phyloP scores from a whole-genome alignment of 2,888 invertebrate genomes.

The Zelleria hepariella region DNA sequence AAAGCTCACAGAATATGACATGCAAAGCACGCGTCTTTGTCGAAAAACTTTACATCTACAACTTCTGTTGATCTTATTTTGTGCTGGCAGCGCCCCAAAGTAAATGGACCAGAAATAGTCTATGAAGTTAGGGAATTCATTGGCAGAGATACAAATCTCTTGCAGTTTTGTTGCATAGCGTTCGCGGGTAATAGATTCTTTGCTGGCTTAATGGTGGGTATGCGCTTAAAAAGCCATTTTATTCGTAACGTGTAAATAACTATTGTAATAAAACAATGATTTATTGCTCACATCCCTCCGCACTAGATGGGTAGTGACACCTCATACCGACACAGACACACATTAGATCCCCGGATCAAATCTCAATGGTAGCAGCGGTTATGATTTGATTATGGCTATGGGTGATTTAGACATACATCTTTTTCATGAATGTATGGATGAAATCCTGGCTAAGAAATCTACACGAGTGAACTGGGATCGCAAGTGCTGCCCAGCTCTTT shows the following conservation, averaged over 20 bases:
- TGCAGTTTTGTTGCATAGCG: background rate
- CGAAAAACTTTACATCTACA: background rate
- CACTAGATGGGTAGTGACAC: too few species aligned
- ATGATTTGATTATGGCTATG: too few species aligned
- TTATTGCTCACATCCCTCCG: too few species aligned
- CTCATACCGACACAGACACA: too few species aligned
- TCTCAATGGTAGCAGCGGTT: too few species aligned
- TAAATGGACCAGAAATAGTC: slow-evolving; percentile 5
- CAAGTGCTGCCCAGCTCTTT: too few species aligned
- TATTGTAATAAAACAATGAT: background rate
- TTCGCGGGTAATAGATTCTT: background rate
- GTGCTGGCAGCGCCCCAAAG: slow-evolving; percentile 3
- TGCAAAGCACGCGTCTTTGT: too few species aligned
- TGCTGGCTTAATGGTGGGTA: background rate
- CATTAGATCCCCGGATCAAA: too few species aligned
- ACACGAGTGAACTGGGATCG: too few species aligned
- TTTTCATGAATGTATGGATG: too few species aligned
- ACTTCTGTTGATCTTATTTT: background rate
- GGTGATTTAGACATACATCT: too few species aligned
- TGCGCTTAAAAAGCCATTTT: background rate
- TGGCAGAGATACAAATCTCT: slow-evolving; percentile 4
- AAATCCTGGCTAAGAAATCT: too few species aligned
- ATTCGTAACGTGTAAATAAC: background rate
- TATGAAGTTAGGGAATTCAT: slow-evolving; percentile 3
- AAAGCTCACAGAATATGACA: background rate